A percentile compares a stretch with the other conserved stretches of the same genome.
These are phyloP conservation scores for Eubasilissa splendida DNA, from an alignment of 2,888 invertebrate genomes.

Conservation along the genomic window DNA sequence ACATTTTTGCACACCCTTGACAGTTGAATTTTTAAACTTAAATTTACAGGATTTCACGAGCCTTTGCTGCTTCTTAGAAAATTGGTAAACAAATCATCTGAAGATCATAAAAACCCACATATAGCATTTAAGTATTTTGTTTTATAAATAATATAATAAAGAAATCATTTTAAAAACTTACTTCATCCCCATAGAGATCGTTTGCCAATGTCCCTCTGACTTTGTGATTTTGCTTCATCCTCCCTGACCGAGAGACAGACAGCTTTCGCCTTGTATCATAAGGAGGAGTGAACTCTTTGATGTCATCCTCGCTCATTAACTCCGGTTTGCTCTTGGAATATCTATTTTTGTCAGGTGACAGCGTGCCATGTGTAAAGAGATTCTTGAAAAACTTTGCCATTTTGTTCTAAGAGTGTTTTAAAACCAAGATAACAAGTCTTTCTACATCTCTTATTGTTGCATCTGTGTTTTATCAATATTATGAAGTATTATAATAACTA, in stretches of 20 bases:
- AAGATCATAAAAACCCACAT: too few relatives aligned
- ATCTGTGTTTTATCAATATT: conserved; percentile 6
- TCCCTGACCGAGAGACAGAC: conserved; percentile 76
- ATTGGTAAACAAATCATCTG: too few relatives aligned
- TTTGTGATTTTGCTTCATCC: conserved; percentile 73
- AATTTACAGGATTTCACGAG: too few relatives aligned
- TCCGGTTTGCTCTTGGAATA: conserved; percentile 47
- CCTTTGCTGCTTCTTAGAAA: too few relatives aligned
- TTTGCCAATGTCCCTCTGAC: conserved; percentile 71
- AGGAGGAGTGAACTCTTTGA: conserved; percentile 62
- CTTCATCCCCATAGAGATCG: conserved; percentile 71
- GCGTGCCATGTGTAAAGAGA: conserved; percentile 63
- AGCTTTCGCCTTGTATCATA: conserved; percentile 66
- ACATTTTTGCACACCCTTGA: too few relatives aligned
- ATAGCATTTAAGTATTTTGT: too few relatives aligned
- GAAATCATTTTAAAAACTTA: conserved; percentile 59
- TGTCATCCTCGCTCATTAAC: conserved; percentile 59
- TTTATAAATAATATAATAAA: too few relatives aligned
- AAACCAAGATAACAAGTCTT: conserved; percentile 15
- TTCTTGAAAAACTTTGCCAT: conserved; percentile 71
- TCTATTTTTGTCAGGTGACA: conserved; percentile 50
- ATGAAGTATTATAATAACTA: neutral
- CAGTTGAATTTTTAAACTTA: too few relatives aligned
- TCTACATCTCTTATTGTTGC: conserved; percentile 20
- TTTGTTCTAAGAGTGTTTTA: conserved; percentile 7